Conservation (phyloP, 2,113 vertebrate genomes). For the Cygnus buccinator region DNA sequence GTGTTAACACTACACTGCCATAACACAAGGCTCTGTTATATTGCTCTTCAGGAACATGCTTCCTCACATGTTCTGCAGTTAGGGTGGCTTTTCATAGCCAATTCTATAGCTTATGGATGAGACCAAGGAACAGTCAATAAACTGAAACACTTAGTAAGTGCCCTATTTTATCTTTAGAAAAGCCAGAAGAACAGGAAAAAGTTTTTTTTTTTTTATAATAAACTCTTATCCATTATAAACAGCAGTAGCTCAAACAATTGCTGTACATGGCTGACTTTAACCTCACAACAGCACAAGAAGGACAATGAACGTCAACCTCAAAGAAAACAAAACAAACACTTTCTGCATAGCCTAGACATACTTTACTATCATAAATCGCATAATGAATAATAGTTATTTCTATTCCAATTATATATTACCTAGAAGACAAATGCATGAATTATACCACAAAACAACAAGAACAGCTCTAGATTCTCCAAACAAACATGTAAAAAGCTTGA, state of each 20-base stretch:
- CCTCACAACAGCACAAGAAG: fast-evolving
- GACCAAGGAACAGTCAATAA: neutral
- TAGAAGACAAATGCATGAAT: fast-evolving
- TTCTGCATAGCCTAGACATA: fast-evolving
- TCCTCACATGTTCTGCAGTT: fast-evolving
- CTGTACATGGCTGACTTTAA: fast-evolving
- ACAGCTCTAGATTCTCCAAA: fast-evolving
- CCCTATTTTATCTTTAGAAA: fast-evolving
- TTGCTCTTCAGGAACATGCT: neutral
- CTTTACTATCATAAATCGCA: fast-evolving
- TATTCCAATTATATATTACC: fast-evolving
- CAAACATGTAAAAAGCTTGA: fast-evolving
- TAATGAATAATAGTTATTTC: fast-evolving
- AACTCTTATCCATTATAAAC: fast-evolving
- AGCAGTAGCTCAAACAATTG: fast-evolving
- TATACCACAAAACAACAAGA: fast-evolving
- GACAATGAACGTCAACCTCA: fast-evolving
- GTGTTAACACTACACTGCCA: fast-evolving
- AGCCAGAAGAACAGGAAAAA: neutral
- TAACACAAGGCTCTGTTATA: fast-evolving
- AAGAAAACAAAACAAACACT: fast-evolving
- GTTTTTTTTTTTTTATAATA: fast-evolving
- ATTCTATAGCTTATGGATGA: neutral
- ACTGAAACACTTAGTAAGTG: fast-evolving
- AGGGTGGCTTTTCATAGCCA: fast-evolving